Evolutionary conservation across 2,888 invertebrate species (phyloP), one percentile per base, ranked within the genome.

Genomic region (Penaeus monodon): DNA sequence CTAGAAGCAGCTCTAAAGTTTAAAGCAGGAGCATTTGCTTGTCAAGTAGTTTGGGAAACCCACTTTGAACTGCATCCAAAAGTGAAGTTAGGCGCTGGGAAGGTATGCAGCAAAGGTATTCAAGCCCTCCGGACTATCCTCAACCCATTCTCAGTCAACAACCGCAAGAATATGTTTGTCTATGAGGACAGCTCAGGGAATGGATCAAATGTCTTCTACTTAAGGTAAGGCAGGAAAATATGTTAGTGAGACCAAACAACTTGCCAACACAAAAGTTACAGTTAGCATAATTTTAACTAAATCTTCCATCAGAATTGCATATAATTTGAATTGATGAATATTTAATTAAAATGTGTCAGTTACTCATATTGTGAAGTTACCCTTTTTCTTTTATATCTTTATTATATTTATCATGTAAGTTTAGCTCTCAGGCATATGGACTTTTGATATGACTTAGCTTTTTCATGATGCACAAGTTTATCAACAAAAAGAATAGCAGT

Each of bases 141-240:
- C 57, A 95, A 94, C 91, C 94, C 95, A 86, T 95, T 96, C 91
- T 94, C 95, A 3, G 96, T 96, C 0, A 94, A 93, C 90, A 96
- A 96, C 91, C 93, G 96, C 70, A 94, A 93, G 90, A 96, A 96
- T 92, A 95, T 96, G 95, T 96, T 95, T 92, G 96, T 96, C 24
- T 95, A 95, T 91, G 94, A 94, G 91, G 95, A 96, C 91, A 94
- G 93, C 70, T 93, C 93, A 87, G 93, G 93, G 27, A 94, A 94
- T 91, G 91, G 91, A 17, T 79, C 88, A 4, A 91, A 91, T 88
- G 92, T 92, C 49, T 92, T 92, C 90, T 92, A 92, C 89, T 89
- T 92, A 38, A 91, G 92, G 92, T 92, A 89, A 38, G 76, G 22
- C 8, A 29, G 73, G 64, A 20, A 44, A 49, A 44, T 66, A 17